These are phyloP conservation scores for Megatriorchis doriae DNA, from an alignment of 2,113 vertebrate genomes.

Conservation along the genomic window DNA sequence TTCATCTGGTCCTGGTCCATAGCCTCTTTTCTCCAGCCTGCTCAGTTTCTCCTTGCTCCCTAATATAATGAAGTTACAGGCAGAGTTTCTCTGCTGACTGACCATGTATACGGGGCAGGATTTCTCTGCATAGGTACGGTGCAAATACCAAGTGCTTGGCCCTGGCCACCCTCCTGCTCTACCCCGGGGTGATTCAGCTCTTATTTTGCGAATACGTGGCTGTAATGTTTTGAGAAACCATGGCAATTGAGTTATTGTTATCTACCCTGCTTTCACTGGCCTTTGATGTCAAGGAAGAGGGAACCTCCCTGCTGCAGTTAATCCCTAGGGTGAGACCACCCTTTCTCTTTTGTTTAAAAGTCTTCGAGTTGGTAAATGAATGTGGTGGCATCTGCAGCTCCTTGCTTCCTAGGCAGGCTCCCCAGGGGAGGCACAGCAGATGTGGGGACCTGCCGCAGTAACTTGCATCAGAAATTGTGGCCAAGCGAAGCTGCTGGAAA, in stretches of 20 bases:
- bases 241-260: not conserved
- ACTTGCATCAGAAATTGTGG: not conserved
- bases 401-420: not conserved
- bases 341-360: constrained; percentile 2
- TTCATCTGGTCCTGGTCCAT: not conserved
- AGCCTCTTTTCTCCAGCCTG: not conserved
- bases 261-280: not conserved
- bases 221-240: not conserved
- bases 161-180: not conserved
- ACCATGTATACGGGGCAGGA: accelerated
- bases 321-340: not conserved
- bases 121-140: not conserved
- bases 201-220: not conserved
- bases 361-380: not conserved
- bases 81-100: not conserved
- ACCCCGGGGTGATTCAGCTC: not conserved
- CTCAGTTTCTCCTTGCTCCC: not conserved
- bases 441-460: not conserved
- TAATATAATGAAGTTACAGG: too few relatives aligned
- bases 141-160: accelerated
- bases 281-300: not conserved
- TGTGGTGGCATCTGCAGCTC: not conserved
- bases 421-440: accelerated
- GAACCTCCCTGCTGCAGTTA: not conserved
- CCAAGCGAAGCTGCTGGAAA: not conserved